Base-by-base conservation (phyloP, 1,140 invertebrate species). In the Gryllus bimaculatus region DNA sequence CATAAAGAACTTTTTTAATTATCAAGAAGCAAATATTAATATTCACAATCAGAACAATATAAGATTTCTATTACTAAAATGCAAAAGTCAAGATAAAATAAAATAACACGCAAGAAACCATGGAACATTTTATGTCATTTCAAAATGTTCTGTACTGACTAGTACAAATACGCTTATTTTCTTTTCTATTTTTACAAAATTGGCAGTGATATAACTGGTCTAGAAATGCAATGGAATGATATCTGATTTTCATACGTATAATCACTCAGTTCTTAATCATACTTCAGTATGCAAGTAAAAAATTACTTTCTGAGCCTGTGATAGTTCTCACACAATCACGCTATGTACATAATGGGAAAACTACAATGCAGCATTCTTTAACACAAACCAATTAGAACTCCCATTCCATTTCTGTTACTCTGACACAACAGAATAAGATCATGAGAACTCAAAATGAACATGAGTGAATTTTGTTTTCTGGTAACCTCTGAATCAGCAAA, bases 221-320 rank as follows among this genome's bases (percentile, higher is more conserved):
- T 77, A 77, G 20, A 77, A 77, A 48, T 77, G 76, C 76, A 77
- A n/a, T 77, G 76, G 76, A 77, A 77, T 77, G 76, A 77, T 77
- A 49, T 15, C 47, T 77, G 47, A 47, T 75, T n/a, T 75, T 77
- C 47, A 54, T 77, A 77, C 47, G 76, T 77, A 77, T 77, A 15
- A 47, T 48, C 76, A 77, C 48, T 47, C 47, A 77, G 48, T 77
- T 48, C 47, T 49, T 48, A 48, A 48, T 20, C 18, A 54, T 75
- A 39, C 20, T 21, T 8, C 20, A 21, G n/a, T 20, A 75, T 21
- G 13, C 1, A 15, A 15, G n/a, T 75, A 10, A 47, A n/a, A 48
- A 20, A 15, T 20, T 39, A 39, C 26, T 77, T n/a, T 77, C 39
- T 77, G 76, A 77, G 76, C 76, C 47, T 77, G 13, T 20, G 20